Evolutionary conservation across 2,888 invertebrate genomes (phyloP), one percentile per base, ranked within the genome.

Genomic region (Caenorhabditis virilis): DNA sequence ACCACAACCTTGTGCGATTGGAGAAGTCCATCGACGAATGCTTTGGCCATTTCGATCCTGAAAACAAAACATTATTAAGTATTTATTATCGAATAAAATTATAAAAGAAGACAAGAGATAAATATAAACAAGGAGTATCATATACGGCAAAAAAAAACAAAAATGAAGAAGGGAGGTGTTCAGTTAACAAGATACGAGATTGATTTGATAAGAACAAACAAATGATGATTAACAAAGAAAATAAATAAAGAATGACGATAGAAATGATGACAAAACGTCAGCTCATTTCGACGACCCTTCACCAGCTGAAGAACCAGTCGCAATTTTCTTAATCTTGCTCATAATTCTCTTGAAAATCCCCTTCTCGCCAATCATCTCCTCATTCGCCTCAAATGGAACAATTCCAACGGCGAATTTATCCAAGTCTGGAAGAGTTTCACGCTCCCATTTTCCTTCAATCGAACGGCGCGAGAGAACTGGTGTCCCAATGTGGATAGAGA

Each of bases 1-100:
- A 95, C 91, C 36, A 75, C 78, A 11, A 79, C 78, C 45, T 77
- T 76, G 51, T 68, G 56, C 26, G 66, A 54, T 52, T 74, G 63
- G 30, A 83, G 58, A 33, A 76, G 71, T 27, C 68, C 67, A 43
- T 79, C 73, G 35, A 81, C 79, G 62, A 78, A 83, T 2, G 72
- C 35, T 39, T 78, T 78, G n/a, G 66, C 76, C 38, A 52, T 57
- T 39, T 18, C 25, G 26, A 57, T 45, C 15, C 13, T 26, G 13
- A 42, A 30, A 15, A 33, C 35, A 49, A 38, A 33, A 43, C n/a
- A 45, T 30, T n/a, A 23, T 42, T 18, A 45, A 27, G 16, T 15
- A 7, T 25, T 23, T 25, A 25, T 25, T 25, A 18, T 6, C 2
- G n/a, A 20, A 25, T 11, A 16, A 41, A 23, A 35, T 26, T 16